phyloP scores from a whole-genome alignment of 2,113 vertebrate species.

The Tragulus kanchil region DNA sequence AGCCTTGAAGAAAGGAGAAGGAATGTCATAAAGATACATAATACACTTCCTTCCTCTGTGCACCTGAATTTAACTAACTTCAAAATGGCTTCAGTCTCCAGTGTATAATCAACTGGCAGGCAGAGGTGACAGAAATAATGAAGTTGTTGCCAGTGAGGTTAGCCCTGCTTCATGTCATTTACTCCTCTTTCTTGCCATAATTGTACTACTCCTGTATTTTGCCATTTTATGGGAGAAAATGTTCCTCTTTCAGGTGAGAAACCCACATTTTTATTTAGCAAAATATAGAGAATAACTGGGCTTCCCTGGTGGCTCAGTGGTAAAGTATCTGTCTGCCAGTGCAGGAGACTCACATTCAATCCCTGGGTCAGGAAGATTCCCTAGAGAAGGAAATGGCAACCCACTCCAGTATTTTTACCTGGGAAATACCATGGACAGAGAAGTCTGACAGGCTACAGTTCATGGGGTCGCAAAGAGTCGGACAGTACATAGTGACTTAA shows the following conservation, averaged over 20 bases:
- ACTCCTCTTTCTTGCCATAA: neutral
- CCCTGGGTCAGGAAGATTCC: neutral
- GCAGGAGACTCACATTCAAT: neutral
- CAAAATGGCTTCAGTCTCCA: neutral
- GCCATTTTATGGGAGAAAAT: neutral
- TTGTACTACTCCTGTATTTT: neutral
- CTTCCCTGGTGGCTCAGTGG: neutral
- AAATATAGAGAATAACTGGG: neutral
- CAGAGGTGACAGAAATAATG: neutral
- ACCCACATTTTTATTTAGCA: neutral
- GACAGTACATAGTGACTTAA: neutral
- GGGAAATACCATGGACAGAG: neutral
- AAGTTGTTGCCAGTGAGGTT: neutral
- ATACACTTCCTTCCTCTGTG: neutral
- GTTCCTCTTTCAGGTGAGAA: neutral
- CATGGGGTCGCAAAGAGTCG: neutral
- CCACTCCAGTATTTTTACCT: neutral
- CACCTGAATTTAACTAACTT: neutral
- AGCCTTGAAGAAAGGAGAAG: neutral
- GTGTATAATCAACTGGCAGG: neutral
- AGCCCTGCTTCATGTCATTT: neutral
- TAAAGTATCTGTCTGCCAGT: neutral
- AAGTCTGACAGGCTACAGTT: neutral
- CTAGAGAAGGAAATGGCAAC: neutral
- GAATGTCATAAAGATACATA: conserved; percentile 24